Evolutionary conservation across 1,140 invertebrate genomes (phyloP).

Genomic region (Coelopa frigida): DNA sequence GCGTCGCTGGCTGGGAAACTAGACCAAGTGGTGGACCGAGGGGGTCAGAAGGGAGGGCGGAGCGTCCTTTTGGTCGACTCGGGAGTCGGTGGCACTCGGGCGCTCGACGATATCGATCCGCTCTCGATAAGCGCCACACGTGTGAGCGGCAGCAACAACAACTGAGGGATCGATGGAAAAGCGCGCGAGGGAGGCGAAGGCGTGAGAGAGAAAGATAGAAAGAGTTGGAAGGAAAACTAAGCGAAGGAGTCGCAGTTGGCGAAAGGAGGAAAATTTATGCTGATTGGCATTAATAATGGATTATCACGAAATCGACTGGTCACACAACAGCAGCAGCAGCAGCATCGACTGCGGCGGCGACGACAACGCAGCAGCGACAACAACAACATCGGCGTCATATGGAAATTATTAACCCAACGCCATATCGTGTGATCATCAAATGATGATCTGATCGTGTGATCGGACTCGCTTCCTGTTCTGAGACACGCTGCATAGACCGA

Average conservation of each 20-base stretch:
- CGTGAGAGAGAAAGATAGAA: constrained; percentile 15
- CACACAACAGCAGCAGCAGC: constrained; percentile 12
- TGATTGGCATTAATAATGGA: constrained; percentile 47
- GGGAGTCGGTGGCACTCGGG: too few relatives aligned
- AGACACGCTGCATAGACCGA: neutral
- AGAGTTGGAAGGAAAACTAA: neutral
- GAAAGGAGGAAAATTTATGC: constrained; percentile 23
- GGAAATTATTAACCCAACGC: constrained; percentile 32
- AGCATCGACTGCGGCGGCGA: constrained; percentile 11
- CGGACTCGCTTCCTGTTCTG: constrained; percentile 24
- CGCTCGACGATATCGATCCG: too few relatives aligned
- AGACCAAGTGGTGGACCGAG: too few relatives aligned
- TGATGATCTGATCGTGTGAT: constrained; percentile 44
- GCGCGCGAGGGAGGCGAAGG: neutral
- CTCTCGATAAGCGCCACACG: constrained; percentile 33
- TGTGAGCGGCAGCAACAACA: too few relatives aligned
- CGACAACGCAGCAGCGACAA: constrained; percentile 10
- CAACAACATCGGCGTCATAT: constrained; percentile 16
- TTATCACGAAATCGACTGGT: constrained; percentile 37
- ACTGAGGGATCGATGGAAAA: neutral
- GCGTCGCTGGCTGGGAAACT: too few relatives aligned
- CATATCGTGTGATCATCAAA: constrained; percentile 44
- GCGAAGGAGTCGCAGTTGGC: constrained; percentile 16
- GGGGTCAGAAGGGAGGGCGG: too few relatives aligned
- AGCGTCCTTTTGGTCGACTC: too few relatives aligned